phyloP scores from a whole-genome alignment of 2,888 invertebrate genomes.

The Julus scanicus region DNA sequence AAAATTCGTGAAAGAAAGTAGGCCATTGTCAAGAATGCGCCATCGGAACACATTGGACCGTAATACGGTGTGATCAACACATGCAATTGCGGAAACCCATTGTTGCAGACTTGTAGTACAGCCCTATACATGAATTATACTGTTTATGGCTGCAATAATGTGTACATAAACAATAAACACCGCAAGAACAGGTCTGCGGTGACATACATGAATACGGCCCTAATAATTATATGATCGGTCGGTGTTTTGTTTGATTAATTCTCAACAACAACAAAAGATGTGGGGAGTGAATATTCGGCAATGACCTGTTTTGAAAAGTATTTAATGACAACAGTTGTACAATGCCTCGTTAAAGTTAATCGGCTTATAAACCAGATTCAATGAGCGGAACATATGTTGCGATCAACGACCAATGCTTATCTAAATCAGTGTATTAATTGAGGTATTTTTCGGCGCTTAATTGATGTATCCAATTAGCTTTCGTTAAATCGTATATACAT shows the following conservation, averaged over 20 bases:
- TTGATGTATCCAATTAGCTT: background rate
- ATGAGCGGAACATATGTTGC: background rate
- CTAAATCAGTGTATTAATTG: background rate
- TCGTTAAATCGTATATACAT: too few relatives aligned
- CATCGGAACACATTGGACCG: background rate
- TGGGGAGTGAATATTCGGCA: background rate
- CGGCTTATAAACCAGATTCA: background rate
- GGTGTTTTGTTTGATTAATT: conserved; percentile 36
- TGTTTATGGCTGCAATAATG: conserved; percentile 36
- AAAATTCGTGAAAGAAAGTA: background rate
- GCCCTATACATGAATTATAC: conserved; percentile 14
- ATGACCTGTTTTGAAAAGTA: background rate
- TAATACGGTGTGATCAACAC: background rate
- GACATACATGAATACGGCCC: conserved; percentile 7
- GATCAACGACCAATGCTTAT: too few relatives aligned
- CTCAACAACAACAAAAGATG: background rate
- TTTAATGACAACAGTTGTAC: background rate
- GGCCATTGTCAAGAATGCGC: conserved; percentile 15
- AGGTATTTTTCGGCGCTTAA: background rate
- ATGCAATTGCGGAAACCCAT: background rate
- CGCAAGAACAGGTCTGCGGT: conserved; percentile 1
- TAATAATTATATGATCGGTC: conserved; percentile 17
- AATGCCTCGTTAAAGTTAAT: background rate
- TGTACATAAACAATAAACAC: conserved; percentile 39
- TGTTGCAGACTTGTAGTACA: background rate